These are phyloP conservation scores for Drosophila guanche DNA, from an alignment of 1,140 invertebrate genomes.

Conservation along the genomic window DNA sequence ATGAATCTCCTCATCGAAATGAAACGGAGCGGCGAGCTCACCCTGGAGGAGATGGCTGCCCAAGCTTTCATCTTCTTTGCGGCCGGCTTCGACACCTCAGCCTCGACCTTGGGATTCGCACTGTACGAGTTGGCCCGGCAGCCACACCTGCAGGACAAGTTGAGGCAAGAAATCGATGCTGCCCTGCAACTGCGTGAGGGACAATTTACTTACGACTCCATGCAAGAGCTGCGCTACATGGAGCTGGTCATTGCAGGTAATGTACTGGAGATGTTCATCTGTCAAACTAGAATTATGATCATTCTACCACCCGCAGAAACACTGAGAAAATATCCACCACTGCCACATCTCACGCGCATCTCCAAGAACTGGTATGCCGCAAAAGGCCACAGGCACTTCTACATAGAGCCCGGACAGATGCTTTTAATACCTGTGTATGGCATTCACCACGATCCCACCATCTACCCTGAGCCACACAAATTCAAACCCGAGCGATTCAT, in stretches of 20 bases:
- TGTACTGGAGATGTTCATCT: too few relatives aligned
- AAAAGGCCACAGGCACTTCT: conserved; percentile 50
- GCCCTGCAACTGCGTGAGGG: conserved; percentile 70
- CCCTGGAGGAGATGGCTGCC: conserved; percentile 68
- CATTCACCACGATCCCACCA: conserved; percentile 86
- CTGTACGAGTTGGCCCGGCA: conserved; percentile 86
- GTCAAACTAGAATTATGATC: background rate
- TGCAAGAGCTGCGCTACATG: conserved; percentile 86
- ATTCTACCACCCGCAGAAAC: conserved; percentile 55
- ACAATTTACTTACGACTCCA: conserved; percentile 83
- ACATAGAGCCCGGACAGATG: conserved; percentile 70
- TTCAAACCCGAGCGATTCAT: conserved; percentile 86
- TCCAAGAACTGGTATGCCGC: conserved; percentile 67
- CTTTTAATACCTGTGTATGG: conserved; percentile 86
- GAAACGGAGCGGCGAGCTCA: conserved; percentile 61
- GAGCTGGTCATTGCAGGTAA: conserved; percentile 85
- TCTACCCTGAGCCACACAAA: conserved; percentile 85
- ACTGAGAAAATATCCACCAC: conserved; percentile 84
- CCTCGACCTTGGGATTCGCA: conserved; percentile 85
- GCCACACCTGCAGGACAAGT: conserved; percentile 86
- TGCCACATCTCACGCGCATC: conserved; percentile 69
- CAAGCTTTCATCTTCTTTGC: conserved; percentile 84
- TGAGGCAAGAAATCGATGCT: conserved; percentile 85
- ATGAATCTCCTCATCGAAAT: conserved; percentile 85
- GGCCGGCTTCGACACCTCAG: conserved; percentile 88